Conservation (phyloP, 2,113 vertebrate genomes). For the Maccullochella peelii region DNA sequence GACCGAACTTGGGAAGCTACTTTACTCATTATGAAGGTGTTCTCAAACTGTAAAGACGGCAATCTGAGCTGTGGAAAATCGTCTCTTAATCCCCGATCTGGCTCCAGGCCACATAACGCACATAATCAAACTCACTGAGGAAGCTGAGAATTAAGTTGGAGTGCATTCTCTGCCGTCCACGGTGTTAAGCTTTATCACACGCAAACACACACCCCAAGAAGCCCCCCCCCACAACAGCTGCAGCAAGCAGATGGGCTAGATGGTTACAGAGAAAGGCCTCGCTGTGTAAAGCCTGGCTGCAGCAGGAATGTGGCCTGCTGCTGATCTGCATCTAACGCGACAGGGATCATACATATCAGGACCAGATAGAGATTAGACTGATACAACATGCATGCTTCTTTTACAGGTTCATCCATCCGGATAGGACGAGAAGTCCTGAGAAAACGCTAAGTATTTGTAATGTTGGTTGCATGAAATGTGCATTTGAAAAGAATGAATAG, state of each 20-base stretch:
- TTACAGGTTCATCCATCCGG: background rate
- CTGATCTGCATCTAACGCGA: constrained; percentile 23
- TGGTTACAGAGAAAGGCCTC: constrained; percentile 60
- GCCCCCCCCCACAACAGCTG: constrained; percentile 15
- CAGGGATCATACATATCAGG: constrained; percentile 11
- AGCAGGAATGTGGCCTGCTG: constrained; percentile 33
- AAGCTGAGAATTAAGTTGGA: constrained; percentile 71
- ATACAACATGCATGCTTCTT: background rate
- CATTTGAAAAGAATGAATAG: background rate
- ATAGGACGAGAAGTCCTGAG: too few relatives aligned
- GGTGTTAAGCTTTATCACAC: constrained; percentile 46
- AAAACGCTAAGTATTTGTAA: background rate
- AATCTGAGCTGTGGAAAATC: constrained; percentile 68
- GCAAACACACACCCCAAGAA: background rate
- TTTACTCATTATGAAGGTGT: constrained; percentile 59
- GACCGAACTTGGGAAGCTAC: constrained; percentile 27
- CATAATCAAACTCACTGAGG: constrained; percentile 66
- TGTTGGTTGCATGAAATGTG: background rate
- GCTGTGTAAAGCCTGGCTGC: constrained; percentile 39
- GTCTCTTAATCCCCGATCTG: constrained; percentile 77
- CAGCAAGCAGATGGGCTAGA: constrained; percentile 60
- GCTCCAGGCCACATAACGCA: constrained; percentile 70
- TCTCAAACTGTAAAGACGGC: constrained; percentile 50
- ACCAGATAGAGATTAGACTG: background rate
- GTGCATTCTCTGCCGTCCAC: constrained; percentile 55